Evolutionary conservation across 2,888 invertebrate species (phyloP).

Genomic region (Pyrocoelia pectoralis): DNA sequence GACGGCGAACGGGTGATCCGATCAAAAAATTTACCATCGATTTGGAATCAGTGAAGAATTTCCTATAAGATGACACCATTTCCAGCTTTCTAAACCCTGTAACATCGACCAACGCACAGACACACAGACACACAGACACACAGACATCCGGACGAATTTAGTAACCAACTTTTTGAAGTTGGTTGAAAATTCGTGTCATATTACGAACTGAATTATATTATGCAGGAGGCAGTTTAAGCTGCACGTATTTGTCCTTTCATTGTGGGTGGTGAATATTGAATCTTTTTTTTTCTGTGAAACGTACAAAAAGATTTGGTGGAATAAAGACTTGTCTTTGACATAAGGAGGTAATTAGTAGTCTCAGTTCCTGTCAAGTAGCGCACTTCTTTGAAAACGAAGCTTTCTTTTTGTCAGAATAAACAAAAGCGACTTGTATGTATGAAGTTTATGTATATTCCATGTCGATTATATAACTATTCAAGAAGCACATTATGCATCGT

Average conservation of each 20-base stretch:
- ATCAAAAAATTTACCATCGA: no score
- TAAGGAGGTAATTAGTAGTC: constrained; percentile 58
- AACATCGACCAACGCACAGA: no score
- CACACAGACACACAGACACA: no score
- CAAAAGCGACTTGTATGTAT: constrained; percentile 26
- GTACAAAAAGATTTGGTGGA: constrained; percentile 49
- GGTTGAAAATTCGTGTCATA: not conserved
- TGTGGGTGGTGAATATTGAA: constrained; percentile 34
- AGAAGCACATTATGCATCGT: not conserved
- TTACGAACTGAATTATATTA: constrained; percentile 14
- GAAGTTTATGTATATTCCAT: constrained; percentile 12
- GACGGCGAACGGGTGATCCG: no score
- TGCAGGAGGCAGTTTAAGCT: constrained; percentile 3
- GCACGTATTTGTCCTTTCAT: constrained; percentile 26
- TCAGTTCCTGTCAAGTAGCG: constrained; percentile 57
- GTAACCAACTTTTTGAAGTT: no score
- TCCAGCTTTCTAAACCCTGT: no score
- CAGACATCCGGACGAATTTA: no score
- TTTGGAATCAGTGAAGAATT: no score
- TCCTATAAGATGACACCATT: no score
- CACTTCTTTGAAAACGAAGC: constrained; percentile 50
- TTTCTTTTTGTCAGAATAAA: constrained; percentile 44
- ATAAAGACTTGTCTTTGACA: constrained; percentile 54
- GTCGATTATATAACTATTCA: not conserved
- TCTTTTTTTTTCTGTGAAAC: constrained; percentile 38